Percentiles rank a stretch among this genome's conserved stretches.
Conservation (phyloP, 2,888 invertebrate species). For the Rhorus exstirpatorius region DNA sequence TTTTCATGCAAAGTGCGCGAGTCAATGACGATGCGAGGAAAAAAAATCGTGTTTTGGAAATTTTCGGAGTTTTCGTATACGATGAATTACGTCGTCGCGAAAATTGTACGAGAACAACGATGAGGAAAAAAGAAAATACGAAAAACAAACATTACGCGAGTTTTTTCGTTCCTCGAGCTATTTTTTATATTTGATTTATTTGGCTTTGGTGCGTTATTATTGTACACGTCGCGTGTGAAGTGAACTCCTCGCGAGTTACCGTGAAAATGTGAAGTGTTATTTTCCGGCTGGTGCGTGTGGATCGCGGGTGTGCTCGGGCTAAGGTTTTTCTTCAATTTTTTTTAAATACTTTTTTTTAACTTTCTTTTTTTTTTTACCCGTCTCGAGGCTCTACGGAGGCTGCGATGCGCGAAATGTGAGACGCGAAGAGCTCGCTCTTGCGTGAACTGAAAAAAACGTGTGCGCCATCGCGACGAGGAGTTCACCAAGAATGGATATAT, state of each 20-base stretch:
- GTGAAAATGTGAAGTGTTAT: slow-evolving; percentile 43
- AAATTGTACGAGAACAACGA: too few relatives aligned
- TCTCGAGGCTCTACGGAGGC: slow-evolving; percentile 1
- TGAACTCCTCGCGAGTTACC: slow-evolving; percentile 50
- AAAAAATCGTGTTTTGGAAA: too few relatives aligned
- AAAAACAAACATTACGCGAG: too few relatives aligned
- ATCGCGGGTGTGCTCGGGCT: neutral
- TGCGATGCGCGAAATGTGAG: slow-evolving; percentile 54
- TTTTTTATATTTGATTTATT: too few relatives aligned
- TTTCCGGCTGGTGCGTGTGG: slow-evolving; percentile 9
- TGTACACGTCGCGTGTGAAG: slow-evolving; percentile 7
- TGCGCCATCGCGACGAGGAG: slow-evolving; percentile 8
- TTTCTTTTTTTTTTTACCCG: slow-evolving; percentile 12
- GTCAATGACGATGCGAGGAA: too few relatives aligned
- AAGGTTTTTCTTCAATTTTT: slow-evolving; percentile 29
- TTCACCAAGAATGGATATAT: neutral
- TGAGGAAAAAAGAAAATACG: too few relatives aligned
- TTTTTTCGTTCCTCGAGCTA: too few relatives aligned
- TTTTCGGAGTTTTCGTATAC: too few relatives aligned
- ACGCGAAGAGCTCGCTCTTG: slow-evolving; percentile 63
- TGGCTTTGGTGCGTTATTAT: neutral
- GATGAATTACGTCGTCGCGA: too few relatives aligned
- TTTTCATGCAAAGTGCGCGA: too few relatives aligned
- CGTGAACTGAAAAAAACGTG: slow-evolving; percentile 27
- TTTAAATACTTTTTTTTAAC: neutral